Base-by-base conservation (phyloP, 2,113 vertebrate genomes). In the Myotis brandtii region DNA sequence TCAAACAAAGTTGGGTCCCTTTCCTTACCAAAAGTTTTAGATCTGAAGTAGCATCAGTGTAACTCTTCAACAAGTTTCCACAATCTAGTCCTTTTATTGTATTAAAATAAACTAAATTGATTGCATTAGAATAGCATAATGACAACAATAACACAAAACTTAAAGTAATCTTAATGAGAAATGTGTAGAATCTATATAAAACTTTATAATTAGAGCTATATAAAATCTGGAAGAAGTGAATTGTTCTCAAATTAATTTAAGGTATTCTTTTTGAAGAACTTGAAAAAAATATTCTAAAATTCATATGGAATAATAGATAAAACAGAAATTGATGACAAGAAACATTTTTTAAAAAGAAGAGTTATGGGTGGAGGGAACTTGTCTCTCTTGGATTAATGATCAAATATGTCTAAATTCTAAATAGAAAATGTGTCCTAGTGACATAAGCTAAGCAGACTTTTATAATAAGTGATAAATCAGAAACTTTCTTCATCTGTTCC, bases 241-340 rank as follows among this genome's bases (percentile, higher is more conserved):
- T 23, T 64, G 11, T 69, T 75, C 52, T 69, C 34, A 59, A 82
- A 8, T 73, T 70, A 73, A 69, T 59, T 79, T 80, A 67, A 48
- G 46, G 25, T 25, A 12, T 34, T n/a, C 52, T 48, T 72, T 56
- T 48, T 37, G 50, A 62, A 48, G 30, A 73, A 66, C 5, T 25
- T 83, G 56, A 69, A 91, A 87, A 96, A 85, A 11, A 72, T 32
- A 93, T 46, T 81, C 76, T 87, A 86, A 93, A 95, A 89, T 96
- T 93, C 11, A 66, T 80, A 67, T 85, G 46, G 11, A 84, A 75
- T 43, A 32, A 72, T 66, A 66, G 62, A 14, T 66, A 30, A 66
- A 32, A 66, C 13, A 32, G 62, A 16, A 62, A 30, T n/a, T 54
- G 75, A 59, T 91, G 9, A 77, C 93, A 76, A 83, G 75, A 93